Evolutionary conservation across 2,888 invertebrate species (phyloP).

Genomic region (Drosophila tripunctata): DNA sequence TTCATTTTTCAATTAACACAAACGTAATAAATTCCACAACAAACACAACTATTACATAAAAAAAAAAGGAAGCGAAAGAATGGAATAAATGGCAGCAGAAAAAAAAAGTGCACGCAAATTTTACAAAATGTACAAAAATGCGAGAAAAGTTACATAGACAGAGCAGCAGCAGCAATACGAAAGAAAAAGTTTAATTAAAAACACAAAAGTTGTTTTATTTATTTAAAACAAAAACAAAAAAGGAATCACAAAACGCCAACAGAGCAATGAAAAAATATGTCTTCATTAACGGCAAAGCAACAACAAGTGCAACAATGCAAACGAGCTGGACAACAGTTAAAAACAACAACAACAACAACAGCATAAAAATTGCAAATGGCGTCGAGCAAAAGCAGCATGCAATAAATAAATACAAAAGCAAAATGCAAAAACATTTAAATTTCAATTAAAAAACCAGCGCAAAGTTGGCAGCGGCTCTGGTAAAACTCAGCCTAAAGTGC

Average conservation of each 20-base stretch:
- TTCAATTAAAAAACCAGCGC: constrained; percentile 71
- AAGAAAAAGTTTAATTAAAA: constrained; percentile 78
- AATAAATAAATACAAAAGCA: constrained; percentile 67
- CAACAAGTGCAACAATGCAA: constrained; percentile 60
- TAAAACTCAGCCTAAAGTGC: constrained; percentile 59
- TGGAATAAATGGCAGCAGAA: constrained; percentile 5
- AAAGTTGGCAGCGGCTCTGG: constrained; percentile 38
- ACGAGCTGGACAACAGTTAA: constrained; percentile 31
- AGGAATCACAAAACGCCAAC: constrained; percentile 17
- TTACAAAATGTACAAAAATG: constrained; percentile 64
- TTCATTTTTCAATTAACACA: constrained; percentile 81
- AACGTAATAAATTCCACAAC: constrained; percentile 76
- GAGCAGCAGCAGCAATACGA: constrained; percentile 35
- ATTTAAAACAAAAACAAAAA: constrained; percentile 57
- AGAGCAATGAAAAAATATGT: constrained; percentile 74
- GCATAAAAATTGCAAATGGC: constrained; percentile 3
- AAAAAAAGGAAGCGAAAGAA: constrained; percentile 12
- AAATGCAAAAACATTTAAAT: constrained; percentile 77
- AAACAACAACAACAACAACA: constrained; percentile 22
- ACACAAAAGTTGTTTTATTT: constrained; percentile 77
- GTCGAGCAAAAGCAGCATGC: constrained; percentile 34
- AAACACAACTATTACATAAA: constrained; percentile 26
- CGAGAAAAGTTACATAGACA: constrained; percentile 38
- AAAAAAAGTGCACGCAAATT: constrained; percentile 48
- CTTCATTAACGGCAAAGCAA: constrained; percentile 74